Evolutionary conservation across 2,888 invertebrate genomes (phyloP).

Genomic region (Thera britannica): DNA sequence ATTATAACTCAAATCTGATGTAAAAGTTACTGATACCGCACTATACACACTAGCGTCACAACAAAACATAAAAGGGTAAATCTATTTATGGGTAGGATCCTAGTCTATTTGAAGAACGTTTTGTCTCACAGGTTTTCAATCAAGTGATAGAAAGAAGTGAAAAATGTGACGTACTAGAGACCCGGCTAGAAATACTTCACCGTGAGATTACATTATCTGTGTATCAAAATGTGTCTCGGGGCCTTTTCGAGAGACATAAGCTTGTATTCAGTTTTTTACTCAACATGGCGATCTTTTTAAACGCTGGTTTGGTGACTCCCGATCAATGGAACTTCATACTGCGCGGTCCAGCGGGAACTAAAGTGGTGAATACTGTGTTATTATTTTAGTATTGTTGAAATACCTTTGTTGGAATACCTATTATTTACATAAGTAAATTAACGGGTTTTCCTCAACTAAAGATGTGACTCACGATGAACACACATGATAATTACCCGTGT

Average conservation of each 20-base stretch:
- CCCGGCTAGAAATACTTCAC: constrained; percentile 88
- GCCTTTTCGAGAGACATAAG: constrained; percentile 96
- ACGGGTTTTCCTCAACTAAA: constrained; percentile 10
- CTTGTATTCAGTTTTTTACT: constrained; percentile 94
- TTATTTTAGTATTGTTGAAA: background rate
- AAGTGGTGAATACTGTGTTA: constrained; percentile 58
- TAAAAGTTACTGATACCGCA: too few species aligned
- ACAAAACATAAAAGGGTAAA: too few species aligned
- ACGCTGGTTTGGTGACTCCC: constrained; percentile 84
- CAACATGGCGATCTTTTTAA: constrained; percentile 89
- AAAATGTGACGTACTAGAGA: constrained; percentile 86
- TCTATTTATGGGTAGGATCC: too few species aligned
- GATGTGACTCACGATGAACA: background rate
- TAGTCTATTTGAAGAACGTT: background rate
- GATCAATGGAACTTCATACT: constrained; percentile 92
- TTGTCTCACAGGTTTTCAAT: constrained; percentile 87
- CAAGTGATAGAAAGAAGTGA: constrained; percentile 91
- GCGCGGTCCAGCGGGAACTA: constrained; percentile 88
- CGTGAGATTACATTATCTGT: constrained; percentile 92
- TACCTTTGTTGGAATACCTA: background rate
- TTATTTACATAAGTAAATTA: background rate
- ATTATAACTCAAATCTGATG: too few species aligned
- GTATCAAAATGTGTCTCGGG: constrained; percentile 94
- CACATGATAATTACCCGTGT: background rate
- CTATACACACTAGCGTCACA: too few species aligned